Evolutionary conservation across 2,113 vertebrate genomes (phyloP).

Genomic region (Narcine bancroftii): DNA sequence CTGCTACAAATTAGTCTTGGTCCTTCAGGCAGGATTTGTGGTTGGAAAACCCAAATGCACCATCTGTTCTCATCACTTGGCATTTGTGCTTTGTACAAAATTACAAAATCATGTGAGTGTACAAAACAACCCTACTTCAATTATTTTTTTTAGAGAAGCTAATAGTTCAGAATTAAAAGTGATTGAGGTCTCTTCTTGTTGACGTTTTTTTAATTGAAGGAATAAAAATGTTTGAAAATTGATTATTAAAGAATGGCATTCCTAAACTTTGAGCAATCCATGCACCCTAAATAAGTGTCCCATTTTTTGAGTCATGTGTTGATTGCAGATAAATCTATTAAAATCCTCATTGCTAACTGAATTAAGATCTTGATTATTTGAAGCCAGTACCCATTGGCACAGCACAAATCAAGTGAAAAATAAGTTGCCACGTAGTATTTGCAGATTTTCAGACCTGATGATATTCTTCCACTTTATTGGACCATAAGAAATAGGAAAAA

Average conservation of each 20-base stretch:
- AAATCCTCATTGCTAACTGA: not conserved
- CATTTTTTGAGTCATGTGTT: not conserved
- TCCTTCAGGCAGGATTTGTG: not conserved
- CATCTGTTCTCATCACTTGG: not conserved
- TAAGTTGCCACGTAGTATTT: not conserved
- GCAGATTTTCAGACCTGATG: not conserved
- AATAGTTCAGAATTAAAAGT: not conserved
- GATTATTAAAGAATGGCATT: not conserved
- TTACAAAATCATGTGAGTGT: not conserved
- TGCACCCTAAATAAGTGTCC: not conserved
- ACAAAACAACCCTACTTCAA: not conserved
- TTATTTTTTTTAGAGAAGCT: not conserved
- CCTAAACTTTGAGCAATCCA: not conserved
- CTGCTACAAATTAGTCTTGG: not conserved
- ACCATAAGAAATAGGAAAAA: too few species aligned
- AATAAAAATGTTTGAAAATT: not conserved
- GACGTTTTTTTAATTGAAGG: not conserved
- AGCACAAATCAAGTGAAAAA: not conserved
- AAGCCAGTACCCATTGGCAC: not conserved
- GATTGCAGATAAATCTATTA: not conserved
- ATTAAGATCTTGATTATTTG: not conserved
- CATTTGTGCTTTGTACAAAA: not conserved
- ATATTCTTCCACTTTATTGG: not conserved
- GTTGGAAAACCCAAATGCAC: constrained; percentile 9
- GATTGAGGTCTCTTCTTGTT: not conserved